Percentiles rank a stretch among this genome's conserved stretches.
phyloP scores from a whole-genome alignment of 2,113 vertebrate genomes.

The Gallinago paraguaiae region DNA sequence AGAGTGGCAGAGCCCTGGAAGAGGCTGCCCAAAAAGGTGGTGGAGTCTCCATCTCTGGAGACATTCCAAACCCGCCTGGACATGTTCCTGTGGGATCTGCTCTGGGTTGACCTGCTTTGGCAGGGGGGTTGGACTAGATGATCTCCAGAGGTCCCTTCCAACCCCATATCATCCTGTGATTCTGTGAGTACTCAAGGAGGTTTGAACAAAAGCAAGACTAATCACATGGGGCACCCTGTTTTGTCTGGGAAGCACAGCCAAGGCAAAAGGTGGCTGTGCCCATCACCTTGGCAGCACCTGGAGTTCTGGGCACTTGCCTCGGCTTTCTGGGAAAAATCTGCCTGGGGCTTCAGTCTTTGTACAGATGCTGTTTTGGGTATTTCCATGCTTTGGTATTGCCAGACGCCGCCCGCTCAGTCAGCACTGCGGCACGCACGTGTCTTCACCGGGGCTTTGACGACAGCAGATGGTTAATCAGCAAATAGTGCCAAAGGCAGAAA shows the following conservation, averaged over 20 bases:
- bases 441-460: not conserved
- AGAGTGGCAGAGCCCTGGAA: too few relatives aligned
- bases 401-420: constrained; percentile 3
- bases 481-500: constrained; percentile 20
- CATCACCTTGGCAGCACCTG: not conserved
- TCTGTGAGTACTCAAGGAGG: not conserved
- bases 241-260: not conserved
- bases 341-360: not conserved
- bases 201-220: not conserved
- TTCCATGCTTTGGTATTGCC: not conserved
- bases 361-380: accelerated
- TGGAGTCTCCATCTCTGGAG: too few relatives aligned
- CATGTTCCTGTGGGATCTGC: too few relatives aligned
- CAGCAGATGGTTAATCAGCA: constrained; percentile 36
- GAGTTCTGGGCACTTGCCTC: not conserved
- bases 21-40: too few relatives aligned
- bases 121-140: too few relatives aligned
- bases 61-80: too few relatives aligned
- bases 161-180: too few relatives aligned
- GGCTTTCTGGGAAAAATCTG: not conserved
- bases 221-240: not conserved
- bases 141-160: too few relatives aligned
- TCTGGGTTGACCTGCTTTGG: too few relatives aligned
- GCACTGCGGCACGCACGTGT: not conserved
- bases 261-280: not conserved